phyloP scores from a whole-genome alignment of 2,888 invertebrate species.

The Cylindroiulus punctatus region DNA sequence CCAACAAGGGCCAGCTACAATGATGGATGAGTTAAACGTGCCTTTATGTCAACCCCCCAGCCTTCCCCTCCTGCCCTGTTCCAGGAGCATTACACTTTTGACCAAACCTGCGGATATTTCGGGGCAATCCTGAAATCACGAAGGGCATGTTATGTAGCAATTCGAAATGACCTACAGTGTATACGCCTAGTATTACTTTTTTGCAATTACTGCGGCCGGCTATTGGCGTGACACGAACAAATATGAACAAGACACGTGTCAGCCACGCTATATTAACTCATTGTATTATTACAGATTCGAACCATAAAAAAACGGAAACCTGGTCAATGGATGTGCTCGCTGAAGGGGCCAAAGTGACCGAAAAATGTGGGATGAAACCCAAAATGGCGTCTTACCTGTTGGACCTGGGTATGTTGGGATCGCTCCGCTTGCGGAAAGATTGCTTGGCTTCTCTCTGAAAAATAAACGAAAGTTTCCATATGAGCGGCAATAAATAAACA shows the following conservation, averaged over 20 bases:
- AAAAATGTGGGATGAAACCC: not conserved
- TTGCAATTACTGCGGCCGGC: conserved; percentile 3
- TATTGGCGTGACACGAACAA: conserved; percentile 37
- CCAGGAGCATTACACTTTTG: conserved; percentile 14
- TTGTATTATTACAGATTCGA: not conserved
- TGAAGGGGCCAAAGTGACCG: not conserved
- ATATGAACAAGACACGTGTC: conserved; percentile 39
- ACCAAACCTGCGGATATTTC: not conserved
- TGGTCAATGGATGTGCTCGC: not conserved
- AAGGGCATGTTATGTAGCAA: not conserved
- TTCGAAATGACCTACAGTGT: not conserved
- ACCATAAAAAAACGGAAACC: not conserved
- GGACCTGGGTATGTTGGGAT: conserved; percentile 76
- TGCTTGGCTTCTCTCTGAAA: conserved; percentile 76
- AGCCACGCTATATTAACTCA: not conserved
- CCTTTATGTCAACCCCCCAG: not conserved
- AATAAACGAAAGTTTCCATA: conserved; percentile 57
- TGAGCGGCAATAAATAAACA: conserved; percentile 36
- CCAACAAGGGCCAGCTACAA: conserved; percentile 22
- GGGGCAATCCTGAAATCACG: conserved; percentile 5
- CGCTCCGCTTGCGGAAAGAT: conserved; percentile 76
- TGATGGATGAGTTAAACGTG: conserved; percentile 35
- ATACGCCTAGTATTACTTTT: conserved; percentile 35
- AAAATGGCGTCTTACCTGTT: conserved; percentile 63
- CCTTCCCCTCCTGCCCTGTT: not conserved